Evolutionary conservation across 1,140 invertebrate genomes (phyloP), one percentile per base, ranked within the genome.

Genomic region (Drosophila hydei): DNA sequence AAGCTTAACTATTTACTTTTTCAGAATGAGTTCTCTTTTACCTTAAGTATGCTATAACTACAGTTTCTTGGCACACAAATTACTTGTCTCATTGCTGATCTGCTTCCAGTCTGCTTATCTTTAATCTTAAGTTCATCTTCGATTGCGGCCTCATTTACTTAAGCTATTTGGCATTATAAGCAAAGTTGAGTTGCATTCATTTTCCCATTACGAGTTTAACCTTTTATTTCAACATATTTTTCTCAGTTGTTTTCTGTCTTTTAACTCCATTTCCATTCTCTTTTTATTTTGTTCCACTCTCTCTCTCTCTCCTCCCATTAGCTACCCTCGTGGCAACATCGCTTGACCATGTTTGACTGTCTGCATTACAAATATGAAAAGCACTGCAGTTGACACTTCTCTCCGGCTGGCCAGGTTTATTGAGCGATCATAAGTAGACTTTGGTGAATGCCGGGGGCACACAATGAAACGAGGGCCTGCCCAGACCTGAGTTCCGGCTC

Each of bases 381-480:
- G 72, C 75, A 72, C 77, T 88, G 83, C 84, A 89, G 72, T 88
- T 88, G 83, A 88, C 83, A 88, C 83, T 78, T 79, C 42, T 16
- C 62, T 52, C 65, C 48, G 54, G n/a, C 1, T 14, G 16, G 7
- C 40, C 75, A 55, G 72, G 75, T 84, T 67, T 62, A 68, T 59
- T 71, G 19, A 56, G 64, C 55, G 75, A 54, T 64, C 74, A 67
- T 79, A 81, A 79, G 72, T 63, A 72, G 52, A 77, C 75, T 78
- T 72, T 63, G 63, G 21, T 59, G 55, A 59, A 25, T 72, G 30
- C 25, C 27, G 30, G n/a, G n/a, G n/a, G n/a, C n/a, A n/a, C n/a
- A n/a, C n/a, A n/a, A n/a, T n/a, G n/a, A n/a, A n/a, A n/a, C 12
- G n/a, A 45, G 30, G 30, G 33, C 40, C 40, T 11, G 27, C 19